Conservation (phyloP, 2,888 invertebrate genomes). For the Drosophila pseudotalamancana region DNA sequence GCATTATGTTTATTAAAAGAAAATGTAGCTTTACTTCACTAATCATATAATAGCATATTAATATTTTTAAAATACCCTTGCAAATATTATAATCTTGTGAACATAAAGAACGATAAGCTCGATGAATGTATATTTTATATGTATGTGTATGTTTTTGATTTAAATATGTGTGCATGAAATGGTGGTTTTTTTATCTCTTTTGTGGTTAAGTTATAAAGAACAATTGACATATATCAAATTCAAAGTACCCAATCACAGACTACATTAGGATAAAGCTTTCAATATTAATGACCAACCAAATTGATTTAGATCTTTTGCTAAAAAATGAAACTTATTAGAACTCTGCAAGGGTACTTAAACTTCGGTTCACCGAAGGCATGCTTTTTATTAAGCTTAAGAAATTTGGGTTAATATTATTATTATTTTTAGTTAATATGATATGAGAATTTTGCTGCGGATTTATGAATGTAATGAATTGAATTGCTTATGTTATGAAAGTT, state of each 20-base stretch:
- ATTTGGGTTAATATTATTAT: constrained; percentile 21
- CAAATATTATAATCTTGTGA: neutral
- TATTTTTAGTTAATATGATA: constrained; percentile 43
- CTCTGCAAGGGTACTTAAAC: neutral
- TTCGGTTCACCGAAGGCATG: neutral
- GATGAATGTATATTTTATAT: too few relatives aligned
- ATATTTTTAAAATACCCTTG: neutral
- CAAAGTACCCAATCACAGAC: too few relatives aligned
- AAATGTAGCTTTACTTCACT: neutral
- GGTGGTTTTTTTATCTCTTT: too few relatives aligned
- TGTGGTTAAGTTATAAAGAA: too few relatives aligned
- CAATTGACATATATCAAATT: too few relatives aligned
- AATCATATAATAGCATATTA: neutral
- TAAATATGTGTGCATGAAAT: too few relatives aligned
- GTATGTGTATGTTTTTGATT: too few relatives aligned
- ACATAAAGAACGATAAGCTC: too few relatives aligned
- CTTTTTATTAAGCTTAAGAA: constrained; percentile 23
- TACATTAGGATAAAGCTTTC: neutral
- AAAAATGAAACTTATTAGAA: neutral
- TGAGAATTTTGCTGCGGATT: constrained; percentile 63
- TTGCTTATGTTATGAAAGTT: neutral
- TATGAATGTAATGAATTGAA: constrained; percentile 7
- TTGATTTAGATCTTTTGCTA: neutral
- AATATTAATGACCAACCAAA: neutral
- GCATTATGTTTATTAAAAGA: neutral